A percentile compares a stretch with the other conserved stretches of the same genome.
These are phyloP conservation scores for Galerucella nymphaeae DNA, from an alignment of 2,888 invertebrate genomes.

Conservation along the genomic window DNA sequence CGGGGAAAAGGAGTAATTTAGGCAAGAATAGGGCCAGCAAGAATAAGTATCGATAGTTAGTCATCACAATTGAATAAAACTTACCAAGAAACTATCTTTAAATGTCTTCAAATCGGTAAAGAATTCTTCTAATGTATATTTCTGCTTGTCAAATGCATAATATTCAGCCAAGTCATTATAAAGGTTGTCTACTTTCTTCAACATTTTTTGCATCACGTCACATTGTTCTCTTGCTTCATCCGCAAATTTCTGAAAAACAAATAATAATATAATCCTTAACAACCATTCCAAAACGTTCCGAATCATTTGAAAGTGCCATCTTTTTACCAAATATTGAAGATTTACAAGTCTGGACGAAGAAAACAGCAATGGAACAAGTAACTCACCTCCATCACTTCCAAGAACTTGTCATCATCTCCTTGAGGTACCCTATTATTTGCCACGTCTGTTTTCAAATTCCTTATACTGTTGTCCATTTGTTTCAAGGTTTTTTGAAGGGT, in stretches of 20 bases:
- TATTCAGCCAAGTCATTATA: conserved; percentile 89
- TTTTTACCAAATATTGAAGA: too few species aligned
- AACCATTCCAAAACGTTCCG: too few species aligned
- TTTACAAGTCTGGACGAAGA: neutral
- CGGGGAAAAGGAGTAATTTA: too few species aligned
- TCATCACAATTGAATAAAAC: conserved; percentile 52
- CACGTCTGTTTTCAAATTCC: conserved; percentile 90
- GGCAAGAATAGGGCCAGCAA: too few species aligned
- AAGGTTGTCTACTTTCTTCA: conserved; percentile 88
- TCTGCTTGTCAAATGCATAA: conserved; percentile 90
- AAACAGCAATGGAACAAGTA: conserved; percentile 14
- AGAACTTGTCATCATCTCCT: conserved; percentile 85
- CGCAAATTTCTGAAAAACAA: conserved; percentile 62
- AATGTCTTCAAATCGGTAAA: conserved; percentile 95
- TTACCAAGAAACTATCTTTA: conserved; percentile 88
- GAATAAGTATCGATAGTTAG: too few species aligned
- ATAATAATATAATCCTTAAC: neutral
- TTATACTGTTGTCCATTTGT: conserved; percentile 88
- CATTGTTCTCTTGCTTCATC: conserved; percentile 86
- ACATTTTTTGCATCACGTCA: conserved; percentile 92
- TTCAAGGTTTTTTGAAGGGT: conserved; percentile 82
- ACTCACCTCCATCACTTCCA: conserved; percentile 85
- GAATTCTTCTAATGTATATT: conserved; percentile 96
- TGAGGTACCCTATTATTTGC: conserved; percentile 85
- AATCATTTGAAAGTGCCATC: too few species aligned